Percentiles rank a stretch among this genome's conserved stretches.
phyloP scores from a whole-genome alignment of 2,888 invertebrate genomes.

The Dioctria linearis region DNA sequence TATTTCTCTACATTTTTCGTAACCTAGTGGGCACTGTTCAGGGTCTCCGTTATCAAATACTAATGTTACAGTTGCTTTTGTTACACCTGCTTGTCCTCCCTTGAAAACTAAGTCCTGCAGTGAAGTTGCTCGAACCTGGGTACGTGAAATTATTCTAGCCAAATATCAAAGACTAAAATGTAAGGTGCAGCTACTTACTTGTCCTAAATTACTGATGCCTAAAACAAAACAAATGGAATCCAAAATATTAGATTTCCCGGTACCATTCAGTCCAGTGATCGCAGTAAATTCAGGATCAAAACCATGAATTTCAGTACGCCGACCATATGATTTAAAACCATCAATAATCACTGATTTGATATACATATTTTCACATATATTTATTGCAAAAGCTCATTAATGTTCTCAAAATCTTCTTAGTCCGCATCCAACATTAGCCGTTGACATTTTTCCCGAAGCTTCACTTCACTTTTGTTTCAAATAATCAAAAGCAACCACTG shows the following conservation, averaged over 20 bases:
- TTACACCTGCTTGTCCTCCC: constrained; percentile 96
- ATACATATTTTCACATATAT: constrained; percentile 76
- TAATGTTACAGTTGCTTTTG: constrained; percentile 95
- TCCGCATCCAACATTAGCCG: too few species aligned
- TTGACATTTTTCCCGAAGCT: too few species aligned
- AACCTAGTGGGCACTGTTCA: constrained; percentile 88
- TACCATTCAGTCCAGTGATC: constrained; percentile 97
- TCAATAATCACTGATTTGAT: constrained; percentile 94
- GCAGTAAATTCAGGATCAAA: constrained; percentile 98
- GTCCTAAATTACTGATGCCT: constrained; percentile 92
- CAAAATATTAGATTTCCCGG: constrained; percentile 97
- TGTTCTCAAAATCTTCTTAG: too few species aligned
- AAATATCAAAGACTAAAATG: neutral
- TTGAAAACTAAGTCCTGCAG: constrained; percentile 98
- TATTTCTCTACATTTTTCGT: constrained; percentile 92
- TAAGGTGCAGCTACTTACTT: constrained; percentile 74
- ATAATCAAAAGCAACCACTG: too few species aligned
- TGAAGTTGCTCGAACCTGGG: constrained; percentile 89
- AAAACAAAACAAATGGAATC: constrained; percentile 98
- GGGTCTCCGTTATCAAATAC: constrained; percentile 93
- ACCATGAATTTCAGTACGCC: constrained; percentile 89
- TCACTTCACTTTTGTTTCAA: too few species aligned
- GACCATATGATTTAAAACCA: constrained; percentile 98
- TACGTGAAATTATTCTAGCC: too few species aligned
- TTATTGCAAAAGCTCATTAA: too few species aligned